Evolutionary conservation across 2,113 vertebrate species (phyloP).

Genomic region (Psettodes erumei): DNA sequence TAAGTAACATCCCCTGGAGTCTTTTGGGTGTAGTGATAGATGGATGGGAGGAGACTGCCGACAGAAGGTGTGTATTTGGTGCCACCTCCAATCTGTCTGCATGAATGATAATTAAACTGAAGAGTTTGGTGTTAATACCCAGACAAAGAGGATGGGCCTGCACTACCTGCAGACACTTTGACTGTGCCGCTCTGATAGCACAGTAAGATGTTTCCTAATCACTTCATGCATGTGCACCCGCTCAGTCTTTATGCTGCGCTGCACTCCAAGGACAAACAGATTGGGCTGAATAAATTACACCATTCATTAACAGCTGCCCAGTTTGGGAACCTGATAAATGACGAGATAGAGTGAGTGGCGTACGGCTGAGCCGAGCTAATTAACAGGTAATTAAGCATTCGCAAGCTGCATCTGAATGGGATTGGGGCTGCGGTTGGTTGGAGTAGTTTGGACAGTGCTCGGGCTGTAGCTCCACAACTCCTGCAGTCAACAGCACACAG

Average conservation of each 20-base stretch:
- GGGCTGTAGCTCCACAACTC: conserved; percentile 27
- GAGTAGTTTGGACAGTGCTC: conserved; percentile 1
- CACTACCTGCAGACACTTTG: conserved; percentile 32
- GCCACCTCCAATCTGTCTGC: conserved; percentile 53
- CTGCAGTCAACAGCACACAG: conserved; percentile 52
- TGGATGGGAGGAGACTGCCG: conserved; percentile 56
- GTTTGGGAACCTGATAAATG: conserved; percentile 73
- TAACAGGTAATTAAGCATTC: conserved; percentile 71
- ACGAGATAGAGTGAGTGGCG: conserved; percentile 51
- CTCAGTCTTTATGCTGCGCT: conserved; percentile 26
- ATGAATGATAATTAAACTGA: conserved; percentile 47
- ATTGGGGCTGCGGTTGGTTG: conserved; percentile 16
- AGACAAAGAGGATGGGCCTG: conserved; percentile 18
- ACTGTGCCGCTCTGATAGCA: not conserved
- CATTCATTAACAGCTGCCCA: conserved; percentile 72
- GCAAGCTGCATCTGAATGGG: conserved; percentile 30
- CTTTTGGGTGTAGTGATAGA: conserved; percentile 29
- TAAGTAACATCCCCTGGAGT: conserved; percentile 31
- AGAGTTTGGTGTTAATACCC: conserved; percentile 34
- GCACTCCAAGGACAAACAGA: conserved; percentile 68
- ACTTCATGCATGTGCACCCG: conserved; percentile 43
- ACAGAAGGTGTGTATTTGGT: conserved; percentile 49
- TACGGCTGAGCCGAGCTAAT: conserved; percentile 66
- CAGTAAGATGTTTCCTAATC: conserved; percentile 46
- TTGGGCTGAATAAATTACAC: conserved; percentile 77